phyloP scores from a whole-genome alignment of 2,888 invertebrate species.

The Antitype chi region DNA sequence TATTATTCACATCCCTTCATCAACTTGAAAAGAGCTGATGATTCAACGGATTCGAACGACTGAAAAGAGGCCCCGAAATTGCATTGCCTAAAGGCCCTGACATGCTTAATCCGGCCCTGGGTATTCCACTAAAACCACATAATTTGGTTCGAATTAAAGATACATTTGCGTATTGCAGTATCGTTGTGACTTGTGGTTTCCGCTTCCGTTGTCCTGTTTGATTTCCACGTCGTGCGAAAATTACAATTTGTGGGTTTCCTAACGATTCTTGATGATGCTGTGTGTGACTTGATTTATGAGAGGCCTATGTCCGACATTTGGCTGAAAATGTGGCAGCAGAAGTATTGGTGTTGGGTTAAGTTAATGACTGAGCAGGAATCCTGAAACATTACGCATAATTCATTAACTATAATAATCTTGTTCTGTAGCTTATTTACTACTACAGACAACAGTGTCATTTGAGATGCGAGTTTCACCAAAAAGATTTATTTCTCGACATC shows the following conservation, averaged over 20 bases:
- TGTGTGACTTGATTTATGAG: background rate
- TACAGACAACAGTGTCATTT: background rate
- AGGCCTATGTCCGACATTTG: too few species aligned
- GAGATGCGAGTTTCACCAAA: background rate
- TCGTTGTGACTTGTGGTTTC: conserved; percentile 24
- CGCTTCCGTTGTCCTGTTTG: conserved; percentile 37
- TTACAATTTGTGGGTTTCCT: conserved; percentile 14
- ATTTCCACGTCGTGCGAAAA: conserved; percentile 8
- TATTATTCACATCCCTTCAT: too few species aligned
- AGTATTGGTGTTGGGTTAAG: background rate
- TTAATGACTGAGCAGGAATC: background rate
- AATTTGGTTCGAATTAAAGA: conserved; percentile 37
- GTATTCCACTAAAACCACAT: conserved; percentile 21
- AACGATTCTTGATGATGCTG: conserved; percentile 17
- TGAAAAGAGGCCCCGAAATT: too few species aligned
- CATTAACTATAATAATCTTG: too few species aligned
- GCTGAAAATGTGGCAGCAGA: background rate
- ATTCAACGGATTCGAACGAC: too few species aligned
- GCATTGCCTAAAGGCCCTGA: too few species aligned
- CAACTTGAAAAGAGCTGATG: too few species aligned
- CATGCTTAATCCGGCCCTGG: too few species aligned
- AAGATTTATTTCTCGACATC: background rate
- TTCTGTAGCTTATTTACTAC: background rate
- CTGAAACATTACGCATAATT: background rate
- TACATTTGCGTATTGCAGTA: conserved; percentile 30